A percentile compares a stretch with the other conserved stretches of the same genome.
phyloP scores from a whole-genome alignment of 2,797 vertebrate genomes.

The Ibycter americanus region DNA sequence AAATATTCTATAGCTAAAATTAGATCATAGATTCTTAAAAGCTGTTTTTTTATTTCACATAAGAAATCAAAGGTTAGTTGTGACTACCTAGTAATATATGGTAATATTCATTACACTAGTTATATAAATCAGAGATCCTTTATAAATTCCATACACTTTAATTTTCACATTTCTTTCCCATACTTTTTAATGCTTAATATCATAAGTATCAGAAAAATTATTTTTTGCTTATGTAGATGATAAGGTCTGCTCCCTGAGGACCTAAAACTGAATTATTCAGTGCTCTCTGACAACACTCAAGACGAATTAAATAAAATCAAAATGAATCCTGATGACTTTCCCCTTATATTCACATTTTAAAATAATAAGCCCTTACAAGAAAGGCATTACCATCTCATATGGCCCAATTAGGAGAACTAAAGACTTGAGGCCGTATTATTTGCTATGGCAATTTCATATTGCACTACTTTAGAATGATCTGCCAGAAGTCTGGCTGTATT shows the following conservation, averaged over 20 bases:
- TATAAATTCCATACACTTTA: neutral
- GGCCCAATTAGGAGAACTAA: slow-evolving; percentile 50
- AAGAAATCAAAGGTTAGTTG: neutral
- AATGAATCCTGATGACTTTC: slow-evolving; percentile 32
- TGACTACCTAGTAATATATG: neutral
- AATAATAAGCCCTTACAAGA: slow-evolving; percentile 54
- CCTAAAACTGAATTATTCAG: slow-evolving; percentile 58
- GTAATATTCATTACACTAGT: neutral
- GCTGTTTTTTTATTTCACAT: neutral
- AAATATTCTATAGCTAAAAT: neutral
- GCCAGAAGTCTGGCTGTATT: slow-evolving; percentile 13
- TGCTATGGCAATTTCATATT: slow-evolving; percentile 19
- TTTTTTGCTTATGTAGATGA: slow-evolving; percentile 39
- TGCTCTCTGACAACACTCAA: slow-evolving; percentile 40
- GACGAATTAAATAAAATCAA: slow-evolving; percentile 65
- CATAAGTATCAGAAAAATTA: slow-evolving; percentile 21
- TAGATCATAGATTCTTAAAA: neutral
- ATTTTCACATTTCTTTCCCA: slow-evolving; percentile 10
- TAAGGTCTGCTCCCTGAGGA: slow-evolving; percentile 40
- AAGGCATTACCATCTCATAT: slow-evolving; percentile 46
- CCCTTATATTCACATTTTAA: slow-evolving; percentile 45
- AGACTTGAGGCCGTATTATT: neutral
- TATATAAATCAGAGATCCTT: neutral
- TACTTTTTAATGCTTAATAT: neutral
- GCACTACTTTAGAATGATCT: neutral